These are phyloP conservation scores for Sebastes reedi DNA, from an alignment of 2,797 vertebrate species.

Conservation along the genomic window DNA sequence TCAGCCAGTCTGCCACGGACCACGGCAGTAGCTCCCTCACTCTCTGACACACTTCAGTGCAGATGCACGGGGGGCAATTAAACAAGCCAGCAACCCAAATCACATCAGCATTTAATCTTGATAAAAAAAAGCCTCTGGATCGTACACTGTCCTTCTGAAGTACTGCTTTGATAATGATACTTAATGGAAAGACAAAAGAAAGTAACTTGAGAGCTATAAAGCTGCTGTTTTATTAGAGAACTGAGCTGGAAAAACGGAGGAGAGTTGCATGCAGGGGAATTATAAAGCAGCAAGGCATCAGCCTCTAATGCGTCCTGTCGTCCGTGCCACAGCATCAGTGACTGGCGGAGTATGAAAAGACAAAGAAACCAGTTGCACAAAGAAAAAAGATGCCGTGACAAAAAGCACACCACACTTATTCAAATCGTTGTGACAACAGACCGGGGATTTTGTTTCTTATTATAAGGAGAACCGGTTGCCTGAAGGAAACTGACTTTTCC, in stretches of 20 bases:
- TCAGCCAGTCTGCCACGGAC: conserved; percentile 22
- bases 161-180: neutral
- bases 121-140: conserved; percentile 5
- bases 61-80: conserved; percentile 42
- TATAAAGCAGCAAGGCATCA: conserved; percentile 4
- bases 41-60: conserved; percentile 24
- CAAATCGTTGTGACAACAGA: conserved; percentile 8
- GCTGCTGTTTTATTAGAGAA: neutral
- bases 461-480: neutral
- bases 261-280: conserved; percentile 15
- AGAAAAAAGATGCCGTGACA: conserved; percentile 17
- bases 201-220: neutral
- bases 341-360: conserved; percentile 18
- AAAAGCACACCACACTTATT: neutral
- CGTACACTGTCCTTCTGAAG: neutral
- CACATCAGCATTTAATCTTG: conserved; percentile 40
- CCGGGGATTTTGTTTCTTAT: neutral
- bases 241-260: neutral
- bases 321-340: conserved; percentile 16
- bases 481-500: conserved; percentile 14
- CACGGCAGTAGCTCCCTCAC: conserved; percentile 4
- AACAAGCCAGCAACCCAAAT: conserved; percentile 37
- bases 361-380: conserved; percentile 76
- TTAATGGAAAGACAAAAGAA: neutral
- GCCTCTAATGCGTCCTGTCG: conserved; percentile 12